Base-by-base conservation (phyloP, 2,113 vertebrate species). In the Glareola pratincola region DNA sequence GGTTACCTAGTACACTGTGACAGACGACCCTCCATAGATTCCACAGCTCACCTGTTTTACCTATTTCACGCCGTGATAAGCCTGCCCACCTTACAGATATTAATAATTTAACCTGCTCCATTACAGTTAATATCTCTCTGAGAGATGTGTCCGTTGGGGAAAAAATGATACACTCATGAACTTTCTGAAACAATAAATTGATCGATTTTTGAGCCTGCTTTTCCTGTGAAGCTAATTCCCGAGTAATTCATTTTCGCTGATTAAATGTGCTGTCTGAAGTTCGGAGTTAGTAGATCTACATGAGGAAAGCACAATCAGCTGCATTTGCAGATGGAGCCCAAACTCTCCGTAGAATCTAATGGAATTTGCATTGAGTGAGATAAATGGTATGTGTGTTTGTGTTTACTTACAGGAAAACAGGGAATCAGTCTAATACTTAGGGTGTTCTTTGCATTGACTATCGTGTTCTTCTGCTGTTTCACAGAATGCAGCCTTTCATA, bases 21-120 rank as follows among this genome's bases (percentile, higher is more conserved):
- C 18, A 43, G 50, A 92, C 43, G 51, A 60, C 16, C 34, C 69
- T 83, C 51, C 87, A 11, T 6, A 68, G 50, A 48, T 74, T 34
- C 34, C 75, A 72, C 53, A 69, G 59, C 80, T 92, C 92, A 39
- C 51, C 72, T 75, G 0, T 77, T 94, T 89, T 32, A 57, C 41
- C 10, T 17, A 75, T 59, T 85, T 81, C 47, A 51, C 16, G 13
- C 2, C 3, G 1, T 60, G 85, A 89, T 43, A 64, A 93, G 12
- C 51, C 63, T 94, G 60, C 59, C 51, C 21, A 50, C 79, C 77
- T 68, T 56, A 72, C 10, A 91, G 63, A 57, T 43, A 45, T 81
- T 69, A 94, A 81, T 88, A 81, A 94, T 59, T 90, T 77, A 94
- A 92, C 76, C 43, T 88, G 29, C 41, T 72, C 77, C 59, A n/a